phyloP scores from a whole-genome alignment of 2,888 invertebrate species.

The Blera fallax region DNA sequence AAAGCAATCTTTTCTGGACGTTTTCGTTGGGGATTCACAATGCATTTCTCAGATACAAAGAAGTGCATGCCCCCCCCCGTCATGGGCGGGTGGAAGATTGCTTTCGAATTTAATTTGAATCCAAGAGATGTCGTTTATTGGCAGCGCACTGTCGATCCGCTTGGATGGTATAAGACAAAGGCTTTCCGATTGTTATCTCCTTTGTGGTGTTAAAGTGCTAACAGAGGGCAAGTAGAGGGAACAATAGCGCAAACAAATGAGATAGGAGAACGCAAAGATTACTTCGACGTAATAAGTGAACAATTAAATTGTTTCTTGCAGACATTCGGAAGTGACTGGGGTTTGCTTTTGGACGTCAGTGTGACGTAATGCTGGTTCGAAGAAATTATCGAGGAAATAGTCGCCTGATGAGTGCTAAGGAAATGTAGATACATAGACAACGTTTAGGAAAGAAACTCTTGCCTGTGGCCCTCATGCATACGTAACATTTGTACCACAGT shows the following conservation, averaged over 20 bases:
- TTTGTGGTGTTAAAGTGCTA: neutral
- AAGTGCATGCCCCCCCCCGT: neutral
- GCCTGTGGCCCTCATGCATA: too few relatives aligned
- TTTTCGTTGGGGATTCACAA: neutral
- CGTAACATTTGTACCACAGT: too few relatives aligned
- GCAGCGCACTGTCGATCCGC: neutral
- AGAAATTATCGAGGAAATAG: neutral
- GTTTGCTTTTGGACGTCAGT: too few relatives aligned
- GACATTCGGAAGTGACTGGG: neutral
- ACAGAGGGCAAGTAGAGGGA: neutral
- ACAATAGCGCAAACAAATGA: neutral
- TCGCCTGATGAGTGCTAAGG: too few relatives aligned
- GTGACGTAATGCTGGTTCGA: too few relatives aligned
- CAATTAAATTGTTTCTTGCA: neutral
- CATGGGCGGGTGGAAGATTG: neutral
- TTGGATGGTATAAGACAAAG: neutral
- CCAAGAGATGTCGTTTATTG: neutral
- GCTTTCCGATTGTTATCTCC: neutral
- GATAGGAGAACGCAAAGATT: neutral
- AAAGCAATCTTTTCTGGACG: slow-evolving; percentile 4
- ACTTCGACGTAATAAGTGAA: neutral
- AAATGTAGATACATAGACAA: too few relatives aligned
- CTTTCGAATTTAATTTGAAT: neutral
- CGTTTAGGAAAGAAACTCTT: too few relatives aligned
- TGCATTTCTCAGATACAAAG: neutral